Conservation (phyloP, 2,888 invertebrate species). For the Byasa hedistus region DNA sequence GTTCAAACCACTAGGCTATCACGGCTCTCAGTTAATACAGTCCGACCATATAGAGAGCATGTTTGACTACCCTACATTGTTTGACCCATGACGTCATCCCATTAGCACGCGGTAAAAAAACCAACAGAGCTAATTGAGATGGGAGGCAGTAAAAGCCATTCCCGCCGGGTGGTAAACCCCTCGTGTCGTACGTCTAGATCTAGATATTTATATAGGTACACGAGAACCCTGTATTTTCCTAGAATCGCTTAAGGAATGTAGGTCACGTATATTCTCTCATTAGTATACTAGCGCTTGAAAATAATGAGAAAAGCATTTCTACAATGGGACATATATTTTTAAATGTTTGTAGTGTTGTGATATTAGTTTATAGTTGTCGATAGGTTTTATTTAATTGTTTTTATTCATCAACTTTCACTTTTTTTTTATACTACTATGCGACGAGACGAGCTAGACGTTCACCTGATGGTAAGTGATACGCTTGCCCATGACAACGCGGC, state of each 20-base stretch:
- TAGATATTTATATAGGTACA: slow-evolving; percentile 14
- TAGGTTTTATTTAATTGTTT: no score
- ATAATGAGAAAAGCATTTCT: slow-evolving; percentile 8
- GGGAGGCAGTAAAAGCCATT: slow-evolving; percentile 12
- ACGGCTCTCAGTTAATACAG: no score
- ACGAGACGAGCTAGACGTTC: no score
- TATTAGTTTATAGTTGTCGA: no score
- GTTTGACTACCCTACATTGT: background rate
- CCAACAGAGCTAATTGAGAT: slow-evolving; percentile 17
- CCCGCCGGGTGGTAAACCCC: slow-evolving; percentile 4
- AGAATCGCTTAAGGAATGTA: slow-evolving; percentile 17
- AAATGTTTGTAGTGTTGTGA: no score
- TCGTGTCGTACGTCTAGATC: no score
- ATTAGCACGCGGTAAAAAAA: slow-evolving; percentile 12
- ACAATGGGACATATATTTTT: background rate
- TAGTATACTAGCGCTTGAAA: slow-evolving; percentile 11
- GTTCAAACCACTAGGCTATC: no score
- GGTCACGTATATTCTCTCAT: slow-evolving; percentile 16
- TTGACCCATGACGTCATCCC: slow-evolving; percentile 11
- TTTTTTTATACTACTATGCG: no score
- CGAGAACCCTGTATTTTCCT: slow-evolving; percentile 3
- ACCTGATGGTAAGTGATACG: no score
- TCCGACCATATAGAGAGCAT: no score
- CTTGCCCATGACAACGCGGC: no score
- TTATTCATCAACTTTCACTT: no score